Base-by-base conservation (phyloP, 2,888 invertebrate species). In the Allophyes oxyacanthae region DNA sequence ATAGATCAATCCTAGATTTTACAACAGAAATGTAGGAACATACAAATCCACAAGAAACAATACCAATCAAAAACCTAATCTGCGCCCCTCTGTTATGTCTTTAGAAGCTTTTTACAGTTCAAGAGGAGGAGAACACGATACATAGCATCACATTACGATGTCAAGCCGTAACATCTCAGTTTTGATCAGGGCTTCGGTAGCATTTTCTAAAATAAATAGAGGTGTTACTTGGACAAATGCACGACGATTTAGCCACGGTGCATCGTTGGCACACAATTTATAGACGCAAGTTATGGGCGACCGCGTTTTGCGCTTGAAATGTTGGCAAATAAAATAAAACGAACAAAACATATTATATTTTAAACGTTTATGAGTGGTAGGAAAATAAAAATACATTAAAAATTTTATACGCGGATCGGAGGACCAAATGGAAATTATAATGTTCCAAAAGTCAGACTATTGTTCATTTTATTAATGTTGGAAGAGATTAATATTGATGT, bases 181-280 rank as follows among this genome's bases (percentile, higher is more conserved):
- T 75, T 65, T 71, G 71, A 75, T 73, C 75, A 76, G 55, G 33
- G 79, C 78, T 78, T 78, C 74, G 62, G 75, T 82, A 77, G 76
- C 76, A 69, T 83, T 84, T 83, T 81, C 79, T 79, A 84, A 78
- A 86, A 89, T 87, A 89, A 89, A 89, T 89, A 86, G 89, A 84
- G 81, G 85, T 81, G 88, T 88, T 89, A 88, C 81, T 77, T 75
- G 78, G 82, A 89, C 87, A 89, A 88, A 89, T 89, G 88, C 79
- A 77, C 75, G 68, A 69, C 87, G 82, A 88, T 89, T 89, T 88
- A 83, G 82, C 72, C 59, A 77, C 78, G 79, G 71, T 86, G 84
- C 87, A 85, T 73, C 66, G 78, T 62, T 72, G 70, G 75, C 69
- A 77, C 69, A 70, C 62, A 58, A 71, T 76, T 71, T 54, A 65